Evolutionary conservation across 2,797 vertebrate genomes (phyloP).

Genomic region (Sebastes umbrosus): DNA sequence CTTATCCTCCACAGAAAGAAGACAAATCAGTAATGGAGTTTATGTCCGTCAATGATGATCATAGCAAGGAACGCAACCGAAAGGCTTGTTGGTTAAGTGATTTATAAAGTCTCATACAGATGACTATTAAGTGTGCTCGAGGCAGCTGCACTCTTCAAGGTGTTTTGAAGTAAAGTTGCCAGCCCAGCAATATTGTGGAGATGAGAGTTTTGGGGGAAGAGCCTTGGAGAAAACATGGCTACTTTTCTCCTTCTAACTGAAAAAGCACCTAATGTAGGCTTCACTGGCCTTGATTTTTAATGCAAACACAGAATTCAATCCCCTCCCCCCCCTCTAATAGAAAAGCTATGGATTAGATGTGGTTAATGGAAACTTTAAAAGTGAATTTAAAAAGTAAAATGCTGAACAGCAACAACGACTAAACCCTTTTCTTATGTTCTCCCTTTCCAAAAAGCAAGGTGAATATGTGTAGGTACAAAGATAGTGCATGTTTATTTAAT

Average conservation of each 20-base stretch:
- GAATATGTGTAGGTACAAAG: background rate
- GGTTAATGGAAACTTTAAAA: too few species aligned
- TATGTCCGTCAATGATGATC: slow-evolving; percentile 4
- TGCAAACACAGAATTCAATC: background rate
- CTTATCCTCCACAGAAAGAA: slow-evolving; percentile 11
- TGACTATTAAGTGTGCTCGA: slow-evolving; percentile 12
- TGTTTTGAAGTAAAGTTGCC: slow-evolving; percentile 40
- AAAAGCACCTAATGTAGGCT: background rate
- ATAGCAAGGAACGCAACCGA: slow-evolving; percentile 10
- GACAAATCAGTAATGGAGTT: slow-evolving; percentile 25
- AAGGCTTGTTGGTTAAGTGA: slow-evolving; percentile 18
- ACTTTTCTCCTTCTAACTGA: slow-evolving; percentile 19
- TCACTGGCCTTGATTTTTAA: slow-evolving; percentile 2
- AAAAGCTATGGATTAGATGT: too few species aligned
- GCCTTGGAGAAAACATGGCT: slow-evolving; percentile 26
- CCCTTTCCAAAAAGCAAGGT: background rate
- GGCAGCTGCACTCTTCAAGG: slow-evolving; percentile 32
- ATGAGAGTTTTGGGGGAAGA: slow-evolving; percentile 7
- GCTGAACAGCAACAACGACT: background rate
- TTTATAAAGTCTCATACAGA: slow-evolving; percentile 15
- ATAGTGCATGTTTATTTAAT: background rate
- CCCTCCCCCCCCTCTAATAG: too few species aligned
- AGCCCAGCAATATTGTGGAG: slow-evolving; percentile 34
- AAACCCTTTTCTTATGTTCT: background rate
- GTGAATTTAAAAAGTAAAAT: background rate